Base-by-base conservation (phyloP, 2,113 vertebrate genomes). In the Notarius quadriscutis region DNA sequence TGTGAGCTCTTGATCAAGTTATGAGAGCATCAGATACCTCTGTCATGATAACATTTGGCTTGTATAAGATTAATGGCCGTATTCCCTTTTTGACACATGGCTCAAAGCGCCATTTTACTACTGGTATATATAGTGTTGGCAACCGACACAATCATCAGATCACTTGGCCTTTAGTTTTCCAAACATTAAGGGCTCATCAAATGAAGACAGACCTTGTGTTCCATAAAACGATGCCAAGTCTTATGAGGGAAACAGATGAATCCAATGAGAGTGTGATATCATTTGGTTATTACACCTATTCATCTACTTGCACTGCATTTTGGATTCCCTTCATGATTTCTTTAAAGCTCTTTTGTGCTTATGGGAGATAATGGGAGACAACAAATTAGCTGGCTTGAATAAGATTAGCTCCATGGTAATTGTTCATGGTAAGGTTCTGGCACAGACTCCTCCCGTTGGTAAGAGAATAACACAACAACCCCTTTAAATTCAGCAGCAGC, bases 361-460 rank as follows among this genome's bases (percentile, higher is more conserved):
- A 48, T 82, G 58, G 69, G 55, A 88, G 81, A 86, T 75, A 87
- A 48, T 82, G 58, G 69, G 55, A 88, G 81, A 86, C 67, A 87
- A 84, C 62, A 69, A 83, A 65, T 87, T 84, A 62, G 53, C 82
- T 25, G 20, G 78, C 60, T 78, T 48, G 65, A 51, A 58, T 25
- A 41, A 22, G 30, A 81, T 81, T 81, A 62, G 83, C 77, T 84
- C 82, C 60, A 69, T 22, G 86, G 72, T 84, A 89, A 92, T 87
- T 91, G 90, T 79, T 75, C 48, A 75, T 11, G 89, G 79, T 82
- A 48, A 63, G 48, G 53, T 5, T 41, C 60, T 87, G 63, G 82
- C 63, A 85, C 71, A 83, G 79, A 83, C 86, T 84, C 84, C 92
- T 85, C 89, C 90, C 92, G 86, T 87, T 92, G 91, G 88, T 77